Conservation (phyloP, 2,113 vertebrate genomes). For the Lagopus leucura region DNA sequence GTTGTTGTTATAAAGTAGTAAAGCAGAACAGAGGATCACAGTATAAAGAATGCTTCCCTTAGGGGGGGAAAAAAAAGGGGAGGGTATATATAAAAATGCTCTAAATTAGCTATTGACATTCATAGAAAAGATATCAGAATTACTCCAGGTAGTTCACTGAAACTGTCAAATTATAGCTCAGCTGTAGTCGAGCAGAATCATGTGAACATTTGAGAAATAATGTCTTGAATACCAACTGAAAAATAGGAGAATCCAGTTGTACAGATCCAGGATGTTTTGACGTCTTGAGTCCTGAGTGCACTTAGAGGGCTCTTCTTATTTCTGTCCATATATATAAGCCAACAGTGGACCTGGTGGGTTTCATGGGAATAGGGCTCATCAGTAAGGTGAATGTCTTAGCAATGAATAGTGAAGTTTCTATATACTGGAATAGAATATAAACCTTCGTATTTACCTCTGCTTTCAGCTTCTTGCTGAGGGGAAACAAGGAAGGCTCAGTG, state of each 20-base stretch:
- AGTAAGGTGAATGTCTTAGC: not conserved
- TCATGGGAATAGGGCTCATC: not conserved
- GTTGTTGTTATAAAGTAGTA: slow-evolving; percentile 6
- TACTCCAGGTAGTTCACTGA: not conserved
- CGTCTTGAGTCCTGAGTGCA: not conserved
- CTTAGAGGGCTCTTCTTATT: not conserved
- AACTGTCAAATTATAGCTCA: not conserved
- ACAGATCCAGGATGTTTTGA: not conserved
- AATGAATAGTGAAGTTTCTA: not conserved
- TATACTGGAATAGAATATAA: not conserved
- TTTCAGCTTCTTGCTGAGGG: not conserved
- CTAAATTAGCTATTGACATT: not conserved
- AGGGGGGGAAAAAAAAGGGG: not conserved
- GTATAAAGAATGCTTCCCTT: not conserved
- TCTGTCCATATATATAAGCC: not conserved
- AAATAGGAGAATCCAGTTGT: not conserved
- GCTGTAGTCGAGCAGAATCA: not conserved
- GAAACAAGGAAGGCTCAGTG: not conserved
- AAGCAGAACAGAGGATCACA: not conserved
- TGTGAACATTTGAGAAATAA: not conserved
- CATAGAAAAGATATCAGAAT: not conserved
- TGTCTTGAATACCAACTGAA: not conserved
- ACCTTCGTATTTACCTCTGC: not conserved
- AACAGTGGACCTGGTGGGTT: not conserved
- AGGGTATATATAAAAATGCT: not conserved